A percentile compares a stretch with the other conserved stretches of the same genome.
These are phyloP conservation scores for Acanthoscelides obtectus DNA, from an alignment of 2,888 invertebrate species.

Conservation along the genomic window DNA sequence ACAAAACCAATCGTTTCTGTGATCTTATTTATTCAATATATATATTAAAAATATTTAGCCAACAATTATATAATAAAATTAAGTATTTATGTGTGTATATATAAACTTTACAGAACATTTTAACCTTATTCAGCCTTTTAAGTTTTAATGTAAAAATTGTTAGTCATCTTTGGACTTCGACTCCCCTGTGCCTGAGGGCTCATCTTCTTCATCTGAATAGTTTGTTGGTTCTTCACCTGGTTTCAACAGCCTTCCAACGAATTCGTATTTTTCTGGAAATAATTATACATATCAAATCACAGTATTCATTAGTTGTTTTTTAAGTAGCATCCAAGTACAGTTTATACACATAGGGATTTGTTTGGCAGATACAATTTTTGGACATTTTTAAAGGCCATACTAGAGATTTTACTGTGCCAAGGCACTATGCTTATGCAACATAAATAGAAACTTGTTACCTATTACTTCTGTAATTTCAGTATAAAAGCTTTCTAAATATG, in stretches of 20 bases:
- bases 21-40: neutral
- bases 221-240: slow-evolving; percentile 87
- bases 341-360: no score
- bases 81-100: slow-evolving; percentile 8
- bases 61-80: slow-evolving; percentile 3
- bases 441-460: no score
- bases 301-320: neutral
- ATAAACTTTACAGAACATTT: slow-evolving; percentile 12
- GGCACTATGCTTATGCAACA: no score
- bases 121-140: slow-evolving; percentile 26
- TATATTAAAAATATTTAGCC: neutral
- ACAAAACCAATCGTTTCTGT: neutral
- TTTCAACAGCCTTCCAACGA: slow-evolving; percentile 83
- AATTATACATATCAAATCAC: slow-evolving; percentile 6
- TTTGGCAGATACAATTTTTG: no score
- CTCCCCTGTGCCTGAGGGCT: slow-evolving; percentile 49
- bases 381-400: no score
- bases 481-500: no score
- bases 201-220: slow-evolving; percentile 85
- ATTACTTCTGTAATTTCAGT: no score
- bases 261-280: slow-evolving; percentile 82
- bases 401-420: no score
- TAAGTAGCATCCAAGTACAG: neutral
- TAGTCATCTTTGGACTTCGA: slow-evolving; percentile 45
- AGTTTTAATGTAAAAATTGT: slow-evolving; percentile 9